These are phyloP conservation scores for Bradypus variegatus DNA, from an alignment of 2,797 vertebrate genomes.

Conservation along the genomic window DNA sequence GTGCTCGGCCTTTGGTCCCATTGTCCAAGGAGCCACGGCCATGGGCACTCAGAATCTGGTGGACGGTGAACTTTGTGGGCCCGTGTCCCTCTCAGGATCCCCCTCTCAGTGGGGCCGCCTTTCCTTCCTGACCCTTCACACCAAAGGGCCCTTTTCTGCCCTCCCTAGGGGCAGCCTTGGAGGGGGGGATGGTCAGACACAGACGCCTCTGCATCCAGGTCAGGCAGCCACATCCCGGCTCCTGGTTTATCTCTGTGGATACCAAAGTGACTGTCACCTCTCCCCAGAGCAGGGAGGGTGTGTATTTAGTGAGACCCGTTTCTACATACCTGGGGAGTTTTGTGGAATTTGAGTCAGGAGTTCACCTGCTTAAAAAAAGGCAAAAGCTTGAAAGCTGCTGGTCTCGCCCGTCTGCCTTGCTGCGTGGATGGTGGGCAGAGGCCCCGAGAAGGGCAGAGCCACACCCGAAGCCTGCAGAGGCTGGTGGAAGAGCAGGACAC, in stretches of 20 bases:
- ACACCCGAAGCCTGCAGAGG: background rate
- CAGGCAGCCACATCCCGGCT: no score
- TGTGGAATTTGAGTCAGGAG: background rate
- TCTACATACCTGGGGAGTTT: background rate
- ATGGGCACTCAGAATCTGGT: background rate
- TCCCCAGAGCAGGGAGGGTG: background rate
- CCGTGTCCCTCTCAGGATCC: background rate
- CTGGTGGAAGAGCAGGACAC: fast-evolving
- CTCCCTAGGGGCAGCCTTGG: background rate
- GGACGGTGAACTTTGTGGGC: background rate
- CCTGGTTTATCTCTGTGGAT: no score
- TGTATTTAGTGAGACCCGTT: background rate
- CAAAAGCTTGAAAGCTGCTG: background rate
- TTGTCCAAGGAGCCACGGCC: fast-evolving
- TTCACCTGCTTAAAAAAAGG: background rate
- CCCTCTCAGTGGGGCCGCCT: background rate
- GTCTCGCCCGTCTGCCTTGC: background rate
- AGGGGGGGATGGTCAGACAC: no score
- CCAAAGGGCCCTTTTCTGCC: background rate
- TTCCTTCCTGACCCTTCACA: background rate
- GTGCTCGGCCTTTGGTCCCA: background rate
- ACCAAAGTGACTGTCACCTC: background rate
- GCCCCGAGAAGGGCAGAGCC: background rate
- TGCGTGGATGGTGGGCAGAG: background rate
- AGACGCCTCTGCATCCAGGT: no score